Evolutionary conservation across 2,888 invertebrate species (phyloP), one percentile per base, ranked within the genome.

Genomic region (Panorpa germanica): DNA sequence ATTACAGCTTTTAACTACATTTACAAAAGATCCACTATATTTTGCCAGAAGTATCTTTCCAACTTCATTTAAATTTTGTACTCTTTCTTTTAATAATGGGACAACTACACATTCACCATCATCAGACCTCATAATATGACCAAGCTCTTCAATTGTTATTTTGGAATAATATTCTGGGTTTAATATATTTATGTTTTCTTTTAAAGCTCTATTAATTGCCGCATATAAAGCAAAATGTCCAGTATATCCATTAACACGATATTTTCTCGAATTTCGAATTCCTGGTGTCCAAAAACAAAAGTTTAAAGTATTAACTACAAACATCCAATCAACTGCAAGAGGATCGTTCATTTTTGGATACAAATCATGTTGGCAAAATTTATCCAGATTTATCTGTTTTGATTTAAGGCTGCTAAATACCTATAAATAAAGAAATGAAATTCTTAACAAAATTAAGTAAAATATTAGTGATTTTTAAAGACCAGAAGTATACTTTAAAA

Each of bases 211-310:
- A 46, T 80, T 80, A 13, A 95, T 59, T 1, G 88, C 88, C 11
- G 88, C 85, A 51, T 90, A 90, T 14, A 93, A 52, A 1, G 83
- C 90, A 57, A 76, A 83, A 50, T 96, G 98, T 0, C 96, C 96
- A 2, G 80, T 67, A 40, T 83, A 65, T 1, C 70, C 69, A 39
- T 73, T 59, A 1, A 80, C 74, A 11, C 55, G 61, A 70, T 76
- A 80, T 37, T 71, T 69, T 1, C 55, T 53, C 20, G 66, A 65
- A 29, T 61, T 55, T n/a, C n/a, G n/a, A 15, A n/a, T 22, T 29
- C 63, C 57, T 4, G 63, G 62, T 1, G 74, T 70, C 96, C 96
- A 96, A 53, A 98, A 98, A 38, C 91, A 95, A 53, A 93, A 98
- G 51, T 98, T 98, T 6, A 98, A 53, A 0, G 88, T 72, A 52